A percentile compares a stretch with the other conserved stretches of the same genome.
Conservation (phyloP, 2,888 invertebrate species). For the Hirtodrosophila confusa region DNA sequence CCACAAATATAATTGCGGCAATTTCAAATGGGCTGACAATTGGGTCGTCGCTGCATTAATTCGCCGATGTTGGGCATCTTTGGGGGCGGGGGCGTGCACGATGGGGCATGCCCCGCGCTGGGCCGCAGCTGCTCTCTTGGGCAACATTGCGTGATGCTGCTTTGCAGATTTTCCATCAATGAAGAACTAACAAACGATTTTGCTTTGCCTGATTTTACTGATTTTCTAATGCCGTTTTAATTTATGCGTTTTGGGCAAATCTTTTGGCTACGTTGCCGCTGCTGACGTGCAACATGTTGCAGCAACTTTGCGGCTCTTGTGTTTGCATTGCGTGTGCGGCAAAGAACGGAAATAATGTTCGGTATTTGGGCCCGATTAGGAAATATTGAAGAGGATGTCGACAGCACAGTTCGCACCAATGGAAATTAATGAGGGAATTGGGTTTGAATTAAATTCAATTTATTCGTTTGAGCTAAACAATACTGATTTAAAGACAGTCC, state of each 20-base stretch:
- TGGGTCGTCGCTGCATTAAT: conserved; percentile 63
- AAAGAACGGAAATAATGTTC: conserved; percentile 49
- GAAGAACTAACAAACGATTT: conserved; percentile 10
- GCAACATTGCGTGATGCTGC: conserved; percentile 69
- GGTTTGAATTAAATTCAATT: no score
- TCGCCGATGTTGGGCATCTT: conserved; percentile 42
- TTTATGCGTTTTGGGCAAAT: conserved; percentile 61
- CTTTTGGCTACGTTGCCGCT: conserved; percentile 1
- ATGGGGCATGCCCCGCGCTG: conserved; percentile 16
- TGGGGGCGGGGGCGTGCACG: conserved; percentile 48
- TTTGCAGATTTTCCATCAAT: conserved; percentile 44
- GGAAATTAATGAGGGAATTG: conserved; percentile 9
- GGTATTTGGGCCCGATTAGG: conserved; percentile 29
- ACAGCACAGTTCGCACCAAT: conserved; percentile 6
- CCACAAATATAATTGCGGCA: conserved; percentile 65
- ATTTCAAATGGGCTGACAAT: conserved; percentile 72
- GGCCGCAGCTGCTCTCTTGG: conserved; percentile 36
- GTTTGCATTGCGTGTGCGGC: conserved; percentile 40
- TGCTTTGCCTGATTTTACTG: conserved; percentile 13
- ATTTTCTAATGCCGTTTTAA: conserved; percentile 64
- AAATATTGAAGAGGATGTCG: conserved; percentile 27
- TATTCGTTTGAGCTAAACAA: no score
- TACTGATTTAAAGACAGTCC: no score
- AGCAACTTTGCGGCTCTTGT: conserved; percentile 37
- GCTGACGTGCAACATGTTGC: conserved; percentile 42